Evolutionary conservation across 2,113 vertebrate species (phyloP).

Genomic region (Okapia johnstoni): DNA sequence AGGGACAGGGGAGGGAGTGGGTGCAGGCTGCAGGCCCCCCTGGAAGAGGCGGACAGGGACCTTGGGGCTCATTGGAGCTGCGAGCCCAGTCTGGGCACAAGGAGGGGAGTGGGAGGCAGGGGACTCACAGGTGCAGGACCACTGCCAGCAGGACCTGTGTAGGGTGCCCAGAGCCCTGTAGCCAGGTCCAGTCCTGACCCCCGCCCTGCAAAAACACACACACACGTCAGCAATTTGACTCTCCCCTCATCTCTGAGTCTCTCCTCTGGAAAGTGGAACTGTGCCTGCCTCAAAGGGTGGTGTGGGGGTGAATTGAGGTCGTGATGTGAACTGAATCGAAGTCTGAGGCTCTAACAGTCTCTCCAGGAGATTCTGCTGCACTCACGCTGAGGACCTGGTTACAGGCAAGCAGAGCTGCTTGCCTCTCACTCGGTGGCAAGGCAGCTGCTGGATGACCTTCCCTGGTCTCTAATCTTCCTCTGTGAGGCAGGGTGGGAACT

Average conservation of each 20-base stretch:
- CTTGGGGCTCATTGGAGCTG: neutral
- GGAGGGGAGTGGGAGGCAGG: neutral
- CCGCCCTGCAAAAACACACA: neutral
- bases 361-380: neutral
- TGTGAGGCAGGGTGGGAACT: neutral
- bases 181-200: neutral
- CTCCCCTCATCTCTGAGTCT: neutral
- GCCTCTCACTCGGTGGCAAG: neutral
- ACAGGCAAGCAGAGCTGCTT: neutral
- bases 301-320: neutral
- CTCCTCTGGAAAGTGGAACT: neutral
- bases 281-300: neutral
- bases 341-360: neutral
- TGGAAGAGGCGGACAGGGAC: neutral
- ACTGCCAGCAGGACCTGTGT: fast-evolving
- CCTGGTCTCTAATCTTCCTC: neutral
- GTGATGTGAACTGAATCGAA: neutral
- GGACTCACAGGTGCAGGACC: too few species aligned
- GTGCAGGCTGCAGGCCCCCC: neutral
- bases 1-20: neutral
- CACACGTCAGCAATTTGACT: neutral
- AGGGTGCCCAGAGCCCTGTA: neutral
- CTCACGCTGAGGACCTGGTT: neutral
- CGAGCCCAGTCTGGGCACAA: too few species aligned
- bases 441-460: neutral